These are phyloP conservation scores for Bugula neritina DNA, from an alignment of 2,888 invertebrate species.

Conservation along the genomic window DNA sequence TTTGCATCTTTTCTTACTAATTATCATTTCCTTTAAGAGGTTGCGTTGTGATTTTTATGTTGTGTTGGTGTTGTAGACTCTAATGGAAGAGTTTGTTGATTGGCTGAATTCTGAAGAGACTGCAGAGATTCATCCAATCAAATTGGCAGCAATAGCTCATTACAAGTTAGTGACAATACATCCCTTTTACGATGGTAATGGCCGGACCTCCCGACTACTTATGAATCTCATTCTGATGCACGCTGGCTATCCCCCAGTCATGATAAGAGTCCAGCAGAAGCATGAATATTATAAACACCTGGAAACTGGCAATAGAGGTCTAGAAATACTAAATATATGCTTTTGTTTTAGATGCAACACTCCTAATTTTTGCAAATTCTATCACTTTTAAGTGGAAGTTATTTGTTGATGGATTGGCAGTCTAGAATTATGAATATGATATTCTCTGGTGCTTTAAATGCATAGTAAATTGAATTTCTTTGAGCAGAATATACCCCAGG, in stretches of 20 bases:
- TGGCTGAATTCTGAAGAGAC: constrained; percentile 85
- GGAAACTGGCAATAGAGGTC: constrained; percentile 83
- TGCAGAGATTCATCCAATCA: constrained; percentile 79
- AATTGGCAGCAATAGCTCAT: constrained; percentile 90
- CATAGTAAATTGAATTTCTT: too few species aligned
- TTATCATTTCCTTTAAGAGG: too few species aligned
- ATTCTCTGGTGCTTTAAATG: too few species aligned
- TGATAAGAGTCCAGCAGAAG: constrained; percentile 74
- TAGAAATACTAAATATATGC: too few species aligned
- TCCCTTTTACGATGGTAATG: constrained; percentile 94
- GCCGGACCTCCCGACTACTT: constrained; percentile 83
- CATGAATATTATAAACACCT: constrained; percentile 74
- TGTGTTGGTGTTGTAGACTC: constrained; percentile 48
- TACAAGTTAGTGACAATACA: constrained; percentile 95
- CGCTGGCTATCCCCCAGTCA: constrained; percentile 91
- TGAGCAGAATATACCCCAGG: too few species aligned
- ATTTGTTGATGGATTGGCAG: too few species aligned
- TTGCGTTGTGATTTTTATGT: too few species aligned
- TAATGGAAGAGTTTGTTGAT: constrained; percentile 81
- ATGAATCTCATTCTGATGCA: constrained; percentile 91
- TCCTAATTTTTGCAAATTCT: too few species aligned
- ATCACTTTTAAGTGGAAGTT: too few species aligned
- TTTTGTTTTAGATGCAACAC: too few species aligned
- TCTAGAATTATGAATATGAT: too few species aligned
- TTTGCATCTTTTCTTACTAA: too few species aligned